These are phyloP conservation scores for Elephantulus edwardii DNA, from an alignment of 2,113 vertebrate genomes.

Conservation along the genomic window DNA sequence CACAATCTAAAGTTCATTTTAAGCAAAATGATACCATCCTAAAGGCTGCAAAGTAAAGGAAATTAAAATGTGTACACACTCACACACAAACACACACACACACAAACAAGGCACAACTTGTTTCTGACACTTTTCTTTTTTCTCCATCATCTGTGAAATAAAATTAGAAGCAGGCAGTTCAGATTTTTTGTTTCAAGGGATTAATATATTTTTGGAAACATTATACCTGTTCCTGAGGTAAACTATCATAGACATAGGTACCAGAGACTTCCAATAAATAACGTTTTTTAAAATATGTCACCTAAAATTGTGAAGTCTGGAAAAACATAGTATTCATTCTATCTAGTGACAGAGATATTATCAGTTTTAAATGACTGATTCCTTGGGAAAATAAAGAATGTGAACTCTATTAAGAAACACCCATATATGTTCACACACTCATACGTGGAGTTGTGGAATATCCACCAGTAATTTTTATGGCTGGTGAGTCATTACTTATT, in stretches of 20 bases:
- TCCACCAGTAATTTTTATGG: background rate
- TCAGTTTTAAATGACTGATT: background rate
- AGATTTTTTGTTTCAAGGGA: background rate
- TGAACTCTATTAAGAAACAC: background rate
- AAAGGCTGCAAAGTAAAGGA: background rate
- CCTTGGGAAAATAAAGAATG: background rate
- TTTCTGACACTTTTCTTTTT: background rate
- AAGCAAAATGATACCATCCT: constrained; percentile 21
- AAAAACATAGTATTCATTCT: background rate
- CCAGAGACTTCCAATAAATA: background rate
- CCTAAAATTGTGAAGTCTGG: background rate
- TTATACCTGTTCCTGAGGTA: too few species aligned
- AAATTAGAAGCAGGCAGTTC: background rate
- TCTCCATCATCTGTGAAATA: background rate
- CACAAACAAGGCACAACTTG: background rate
- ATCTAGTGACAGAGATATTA: background rate
- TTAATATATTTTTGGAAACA: too few species aligned
- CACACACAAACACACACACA: background rate
- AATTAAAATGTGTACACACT: background rate
- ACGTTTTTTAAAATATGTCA: background rate
- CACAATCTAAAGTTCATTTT: constrained; percentile 7
- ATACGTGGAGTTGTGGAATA: background rate
- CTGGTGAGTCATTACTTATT: background rate
- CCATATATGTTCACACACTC: background rate
- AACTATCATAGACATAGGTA: background rate